phyloP scores from a whole-genome alignment of 2,888 invertebrate species.

The Oithona nana region DNA sequence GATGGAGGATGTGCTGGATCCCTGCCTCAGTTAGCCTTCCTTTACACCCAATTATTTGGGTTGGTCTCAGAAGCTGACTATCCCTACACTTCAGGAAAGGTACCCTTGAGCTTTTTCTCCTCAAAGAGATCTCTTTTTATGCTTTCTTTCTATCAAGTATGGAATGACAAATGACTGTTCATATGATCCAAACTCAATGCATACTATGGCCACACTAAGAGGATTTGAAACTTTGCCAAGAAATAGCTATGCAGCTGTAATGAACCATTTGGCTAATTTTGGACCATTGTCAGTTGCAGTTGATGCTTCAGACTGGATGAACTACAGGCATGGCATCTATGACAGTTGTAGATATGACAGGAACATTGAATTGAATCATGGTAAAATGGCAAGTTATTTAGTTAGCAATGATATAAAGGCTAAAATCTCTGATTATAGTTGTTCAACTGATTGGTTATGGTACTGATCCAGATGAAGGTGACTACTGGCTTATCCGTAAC shows the following conservation, averaged over 20 bases:
- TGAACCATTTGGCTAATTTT: constrained; percentile 13
- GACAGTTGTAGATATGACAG: constrained; percentile 3
- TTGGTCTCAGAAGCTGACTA: constrained; percentile 2
- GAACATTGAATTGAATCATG: constrained; percentile 58
- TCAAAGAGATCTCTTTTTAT: too few species aligned
- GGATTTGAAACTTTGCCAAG: constrained; percentile 4
- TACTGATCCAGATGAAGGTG: constrained; percentile 22
- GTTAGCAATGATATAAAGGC: neutral
- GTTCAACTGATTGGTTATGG: constrained; percentile 80
- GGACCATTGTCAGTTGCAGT: constrained; percentile 15
- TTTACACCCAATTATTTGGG: constrained; percentile 9
- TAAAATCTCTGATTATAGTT: constrained; percentile 26
- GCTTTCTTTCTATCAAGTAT: neutral
- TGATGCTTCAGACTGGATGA: constrained; percentile 9
- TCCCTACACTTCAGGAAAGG: constrained; percentile 7
- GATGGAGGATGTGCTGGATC: constrained; percentile 14
- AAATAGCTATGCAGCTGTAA: neutral
- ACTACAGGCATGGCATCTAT: constrained; percentile 3
- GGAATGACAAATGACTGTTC: neutral
- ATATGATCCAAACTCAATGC: neutral
- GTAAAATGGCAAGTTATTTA: neutral
- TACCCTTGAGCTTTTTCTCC: neutral
- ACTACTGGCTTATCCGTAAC: constrained; percentile 71
- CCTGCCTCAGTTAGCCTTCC: constrained; percentile 8
- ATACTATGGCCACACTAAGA: neutral